These are phyloP conservation scores for Pithys albifrons DNA, from an alignment of 2,113 vertebrate genomes.

Conservation along the genomic window DNA sequence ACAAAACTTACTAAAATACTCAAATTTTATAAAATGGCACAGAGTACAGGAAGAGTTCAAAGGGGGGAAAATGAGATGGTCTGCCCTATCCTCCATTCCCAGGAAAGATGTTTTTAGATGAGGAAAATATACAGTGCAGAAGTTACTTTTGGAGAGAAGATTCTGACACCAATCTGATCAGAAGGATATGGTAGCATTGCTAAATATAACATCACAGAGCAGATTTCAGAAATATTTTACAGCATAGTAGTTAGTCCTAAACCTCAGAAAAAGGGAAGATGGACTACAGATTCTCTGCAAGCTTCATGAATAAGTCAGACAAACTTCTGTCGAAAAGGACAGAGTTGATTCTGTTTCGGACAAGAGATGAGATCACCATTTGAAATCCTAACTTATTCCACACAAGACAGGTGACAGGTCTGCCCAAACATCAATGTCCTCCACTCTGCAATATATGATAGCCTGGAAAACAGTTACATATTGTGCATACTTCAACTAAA, in stretches of 20 bases:
- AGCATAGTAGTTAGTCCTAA: neutral
- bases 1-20: neutral
- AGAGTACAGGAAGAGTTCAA: neutral
- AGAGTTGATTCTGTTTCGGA: neutral
- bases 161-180: neutral
- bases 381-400: neutral
- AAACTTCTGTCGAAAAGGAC: neutral
- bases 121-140: neutral
- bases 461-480: neutral
- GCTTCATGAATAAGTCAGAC: neutral
- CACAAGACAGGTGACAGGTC: neutral
- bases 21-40: neutral
- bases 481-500: neutral
- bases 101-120: neutral
- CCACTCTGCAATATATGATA: neutral
- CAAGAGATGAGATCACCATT: neutral
- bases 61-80: neutral
- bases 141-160: neutral
- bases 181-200: neutral
- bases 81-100: neutral
- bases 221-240: conserved; percentile 1
- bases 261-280: neutral
- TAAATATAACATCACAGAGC: neutral
- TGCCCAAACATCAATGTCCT: neutral
- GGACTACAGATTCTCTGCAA: neutral